phyloP scores from a whole-genome alignment of 2,888 invertebrate species.

The Agriopis aurantiaria region DNA sequence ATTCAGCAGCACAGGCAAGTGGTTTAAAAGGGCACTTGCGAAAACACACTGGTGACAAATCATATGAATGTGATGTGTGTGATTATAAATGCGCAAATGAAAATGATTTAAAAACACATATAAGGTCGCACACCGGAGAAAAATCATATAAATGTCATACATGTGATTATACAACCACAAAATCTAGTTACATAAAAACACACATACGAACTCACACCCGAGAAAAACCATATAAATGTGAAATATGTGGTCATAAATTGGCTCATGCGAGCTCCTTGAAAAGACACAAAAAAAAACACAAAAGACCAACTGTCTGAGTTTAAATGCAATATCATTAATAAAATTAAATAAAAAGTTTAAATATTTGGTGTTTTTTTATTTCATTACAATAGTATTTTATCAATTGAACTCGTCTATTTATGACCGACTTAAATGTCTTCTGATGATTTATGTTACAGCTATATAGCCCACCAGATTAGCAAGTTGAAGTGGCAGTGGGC shows the following conservation, averaged over 20 bases:
- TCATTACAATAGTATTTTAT: too few relatives aligned
- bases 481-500: too few relatives aligned
- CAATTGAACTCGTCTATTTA: too few relatives aligned
- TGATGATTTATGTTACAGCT: too few relatives aligned
- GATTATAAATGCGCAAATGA: background rate
- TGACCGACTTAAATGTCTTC: too few relatives aligned
- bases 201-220: background rate
- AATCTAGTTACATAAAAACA: background rate
- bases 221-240: conserved; percentile 2
- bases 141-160: background rate
- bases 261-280: background rate
- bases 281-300: background rate
- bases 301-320: background rate
- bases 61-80: background rate
- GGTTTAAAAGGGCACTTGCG: background rate
- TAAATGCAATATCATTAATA: too few relatives aligned
- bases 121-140: background rate
- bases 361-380: too few relatives aligned
- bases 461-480: too few relatives aligned
- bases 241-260: background rate
- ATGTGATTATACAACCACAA: background rate
- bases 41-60: background rate
- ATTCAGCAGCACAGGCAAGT: background rate
- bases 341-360: too few relatives aligned
- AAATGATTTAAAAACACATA: background rate